Evolutionary conservation across 2,888 invertebrate species (phyloP), one percentile per base, ranked within the genome.

Genomic region (Eupithecia tripunctaria): DNA sequence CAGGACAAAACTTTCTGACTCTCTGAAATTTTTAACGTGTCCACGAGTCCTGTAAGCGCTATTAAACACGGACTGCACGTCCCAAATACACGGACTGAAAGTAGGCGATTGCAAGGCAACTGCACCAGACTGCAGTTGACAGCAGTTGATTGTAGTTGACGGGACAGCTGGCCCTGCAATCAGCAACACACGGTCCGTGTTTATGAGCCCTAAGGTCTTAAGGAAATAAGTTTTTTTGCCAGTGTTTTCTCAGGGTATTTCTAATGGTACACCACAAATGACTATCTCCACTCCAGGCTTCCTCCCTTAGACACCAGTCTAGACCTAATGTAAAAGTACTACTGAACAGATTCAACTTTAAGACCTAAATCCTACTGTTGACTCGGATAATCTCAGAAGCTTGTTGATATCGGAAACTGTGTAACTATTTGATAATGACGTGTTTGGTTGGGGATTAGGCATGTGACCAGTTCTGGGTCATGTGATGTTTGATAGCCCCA

Each of bases 341-440:
- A 68, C 71, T 67, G 32, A 67, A 47, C 12, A 1, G 25, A 56
- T 56, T 56, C 12, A 60, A 60, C 27, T 29, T 60, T 29, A 60
- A 60, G 25, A 56, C 25, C 21, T 36, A 79, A 78, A 74, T 47
- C 12, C 41, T 65, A 77, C 77, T 88, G 89, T 91, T 86, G 87
- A 82, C 69, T 83, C 82, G 77, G 86, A 85, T 88, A 81, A 88
- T 87, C 88, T 80, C 76, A 70, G 71, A 69, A 73, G 64, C 38
- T 87, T 56, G 56, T 12, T 36, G 86, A 88, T 85, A 86, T 80
- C 67, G 72, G 68, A 81, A 86, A 89, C 89, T 81, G 73, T 79
- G 85, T 73, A 82, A 85, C 79, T 88, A 85, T 88, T 87, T 82
- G 82, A 56, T 41, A 8, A 59, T 71, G 70, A 67, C 77, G 78